Base-by-base conservation (phyloP, 2,797 vertebrate genomes). In the Enteromius thamalakanensis region DNA sequence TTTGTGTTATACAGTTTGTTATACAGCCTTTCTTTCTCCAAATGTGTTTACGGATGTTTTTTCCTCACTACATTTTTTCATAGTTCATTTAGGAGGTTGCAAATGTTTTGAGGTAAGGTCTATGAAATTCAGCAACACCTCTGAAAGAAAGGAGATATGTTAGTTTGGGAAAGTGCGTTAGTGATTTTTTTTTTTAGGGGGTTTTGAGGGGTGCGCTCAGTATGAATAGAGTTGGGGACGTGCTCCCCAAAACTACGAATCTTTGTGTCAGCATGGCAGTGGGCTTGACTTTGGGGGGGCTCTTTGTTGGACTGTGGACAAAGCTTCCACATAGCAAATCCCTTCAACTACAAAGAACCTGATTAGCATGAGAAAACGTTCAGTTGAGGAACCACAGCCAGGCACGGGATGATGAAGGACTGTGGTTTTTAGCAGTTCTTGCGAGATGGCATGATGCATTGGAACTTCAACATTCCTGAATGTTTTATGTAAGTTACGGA, bases 301-400 rank as follows among this genome's bases (percentile, higher is more conserved):
- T 84, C 68, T 70, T 51, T 79, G 80, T 85, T 87, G 80, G 81
- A 64, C 4, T 49, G 80, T 77, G 81, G 84, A 88, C 85, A 87
- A 89, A 87, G 87, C 85, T 67, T 80, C 67, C 84, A 85, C 84
- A 81, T 81, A 85, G 82, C 80, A 87, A 87, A 84, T 76, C 51
- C 71, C 68, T 62, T 64, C 62, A 70, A 32, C 79, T 64, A 85
- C 75, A 84, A 88, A 86, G 80, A 82, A 74, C 51, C 72, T 82
- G 82, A 90, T 90, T 88, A 85, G 51, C 89, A 89, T 88, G 60
- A 87, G 78, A 86, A 89, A 88, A 87, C 34, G n/a, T 80, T 83
- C 55, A 83, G 79, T 67, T 82, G 72, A 77, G 77, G 71, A 67
- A 70, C 78, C 83, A 85, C 49, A 76, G 78, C 70, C 80, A 71